Conservation (phyloP, 2,888 invertebrate genomes). For the Apotomis turbidana region DNA sequence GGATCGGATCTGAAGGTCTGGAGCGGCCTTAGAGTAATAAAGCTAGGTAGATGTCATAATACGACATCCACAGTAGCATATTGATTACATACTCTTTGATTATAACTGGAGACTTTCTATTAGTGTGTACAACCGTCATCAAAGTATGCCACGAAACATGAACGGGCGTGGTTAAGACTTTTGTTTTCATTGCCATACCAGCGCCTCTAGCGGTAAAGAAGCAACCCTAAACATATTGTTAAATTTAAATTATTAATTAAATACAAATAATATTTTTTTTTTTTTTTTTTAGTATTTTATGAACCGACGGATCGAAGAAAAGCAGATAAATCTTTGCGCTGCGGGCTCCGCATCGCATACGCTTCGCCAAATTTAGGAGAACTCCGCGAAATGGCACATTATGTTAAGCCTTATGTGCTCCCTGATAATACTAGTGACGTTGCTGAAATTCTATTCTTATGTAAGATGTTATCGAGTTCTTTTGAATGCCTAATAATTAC, state of each 20-base stretch:
- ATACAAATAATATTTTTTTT: neutral
- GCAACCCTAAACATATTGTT: too few species aligned
- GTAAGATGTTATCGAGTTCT: constrained; percentile 68
- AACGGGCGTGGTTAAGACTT: too few species aligned
- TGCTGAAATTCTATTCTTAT: constrained; percentile 59
- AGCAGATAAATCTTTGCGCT: constrained; percentile 87
- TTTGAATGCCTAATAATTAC: constrained; percentile 86
- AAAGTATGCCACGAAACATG: too few species aligned
- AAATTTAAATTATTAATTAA: neutral
- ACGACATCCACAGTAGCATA: too few species aligned
- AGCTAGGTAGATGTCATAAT: too few species aligned
- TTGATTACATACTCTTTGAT: too few species aligned
- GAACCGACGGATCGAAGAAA: constrained; percentile 94
- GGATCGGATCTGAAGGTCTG: too few species aligned
- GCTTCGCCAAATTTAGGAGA: constrained; percentile 93
- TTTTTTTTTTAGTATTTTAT: constrained; percentile 90
- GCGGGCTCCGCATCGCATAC: constrained; percentile 79
- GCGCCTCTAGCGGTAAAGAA: too few species aligned
- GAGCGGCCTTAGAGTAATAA: too few species aligned
- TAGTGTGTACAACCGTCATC: too few species aligned
- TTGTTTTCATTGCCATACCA: too few species aligned
- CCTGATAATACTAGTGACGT: constrained; percentile 48
- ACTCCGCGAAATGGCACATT: constrained; percentile 86
- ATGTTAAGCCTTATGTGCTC: constrained; percentile 64
- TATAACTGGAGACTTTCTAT: too few species aligned